Evolutionary conservation across 2,113 vertebrate species (phyloP), one percentile per base, ranked within the genome.

Genomic region (Callionymus lyra): DNA sequence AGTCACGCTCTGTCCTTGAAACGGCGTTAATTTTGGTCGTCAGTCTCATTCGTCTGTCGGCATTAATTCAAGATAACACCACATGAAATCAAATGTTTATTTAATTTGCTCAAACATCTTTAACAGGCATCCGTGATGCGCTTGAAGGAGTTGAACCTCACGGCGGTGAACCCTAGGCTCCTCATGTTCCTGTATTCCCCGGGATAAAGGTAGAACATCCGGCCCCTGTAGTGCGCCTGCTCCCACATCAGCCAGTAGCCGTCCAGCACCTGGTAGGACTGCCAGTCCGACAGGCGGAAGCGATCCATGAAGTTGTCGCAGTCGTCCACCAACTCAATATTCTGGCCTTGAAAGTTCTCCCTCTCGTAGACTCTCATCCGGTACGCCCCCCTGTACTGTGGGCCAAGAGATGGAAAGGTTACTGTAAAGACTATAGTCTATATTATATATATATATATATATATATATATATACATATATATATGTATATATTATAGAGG

Each of bases 241-340:
- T 86, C 85, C 31, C 74, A 85, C 70, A 86, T 66, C 56, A 81
- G 65, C 84, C 85, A 85, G 54, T 85, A 77, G 47, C 84, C 84
- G 1, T 85, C 83, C 76, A 82, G 71, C 56, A 86, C 82, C 10
- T 82, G 39, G 59, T 72, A 72, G 49, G 84, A 86, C 75, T 17
- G 1, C 57, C 67, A 70, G 21, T 71, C 64, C 12, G 12, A 32
- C 67, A 74, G 70, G 9, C 63, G 59, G 38, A 45, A 62, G 4
- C 67, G 71, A 4, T 74, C 71, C 63, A 12, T 9, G 47, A 77
- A 62, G 65, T 3, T 62, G 18, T 77, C 62, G 0, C 74, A 77
- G 59, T 77, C 70, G 0, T 74, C 65, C 43, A 46, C 40, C 53
- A 74, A 15, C 32, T 77, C 74, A 0, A 62, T 0, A 15, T 18